A percentile compares a stretch with the other conserved stretches of the same genome.
phyloP scores from a whole-genome alignment of 2,113 vertebrate genomes.

The Grus americana region DNA sequence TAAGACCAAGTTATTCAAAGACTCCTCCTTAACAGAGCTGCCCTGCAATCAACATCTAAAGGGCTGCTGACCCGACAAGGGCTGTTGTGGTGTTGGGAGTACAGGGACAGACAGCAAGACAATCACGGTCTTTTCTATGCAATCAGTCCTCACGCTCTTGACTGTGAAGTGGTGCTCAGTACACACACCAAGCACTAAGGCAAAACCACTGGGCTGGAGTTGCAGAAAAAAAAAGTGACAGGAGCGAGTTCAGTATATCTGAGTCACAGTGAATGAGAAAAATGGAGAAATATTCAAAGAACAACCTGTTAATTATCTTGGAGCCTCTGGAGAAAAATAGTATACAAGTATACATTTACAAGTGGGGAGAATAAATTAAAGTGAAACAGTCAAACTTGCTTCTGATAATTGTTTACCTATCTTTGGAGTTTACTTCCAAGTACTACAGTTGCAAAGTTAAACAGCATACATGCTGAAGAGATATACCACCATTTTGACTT shows the following conservation, averaged over 20 bases:
- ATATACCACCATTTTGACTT: not conserved
- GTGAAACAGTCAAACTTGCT: not conserved
- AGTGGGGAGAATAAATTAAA: not conserved
- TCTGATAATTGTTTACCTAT: not conserved
- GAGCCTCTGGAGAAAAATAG: not conserved
- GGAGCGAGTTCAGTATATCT: not conserved
- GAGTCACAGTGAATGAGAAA: not conserved
- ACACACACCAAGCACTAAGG: not conserved
- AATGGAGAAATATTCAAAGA: not conserved
- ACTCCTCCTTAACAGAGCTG: not conserved
- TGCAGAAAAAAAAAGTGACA: not conserved
- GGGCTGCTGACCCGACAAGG: not conserved
- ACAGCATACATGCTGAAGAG: not conserved
- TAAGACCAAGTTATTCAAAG: not conserved
- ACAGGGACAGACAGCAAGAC: not conserved
- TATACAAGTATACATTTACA: not conserved
- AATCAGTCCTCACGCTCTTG: not conserved
- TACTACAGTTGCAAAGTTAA: not conserved
- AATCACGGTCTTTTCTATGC: rapidly evolving
- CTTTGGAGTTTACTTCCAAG: not conserved
- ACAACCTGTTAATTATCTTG: not conserved
- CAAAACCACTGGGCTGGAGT: not conserved
- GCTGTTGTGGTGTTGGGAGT: not conserved
- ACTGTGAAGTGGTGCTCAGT: not conserved
- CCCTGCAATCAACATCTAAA: not conserved